Base-by-base conservation (phyloP, 2,888 invertebrate species). In the Dryadula phaetusa region DNA sequence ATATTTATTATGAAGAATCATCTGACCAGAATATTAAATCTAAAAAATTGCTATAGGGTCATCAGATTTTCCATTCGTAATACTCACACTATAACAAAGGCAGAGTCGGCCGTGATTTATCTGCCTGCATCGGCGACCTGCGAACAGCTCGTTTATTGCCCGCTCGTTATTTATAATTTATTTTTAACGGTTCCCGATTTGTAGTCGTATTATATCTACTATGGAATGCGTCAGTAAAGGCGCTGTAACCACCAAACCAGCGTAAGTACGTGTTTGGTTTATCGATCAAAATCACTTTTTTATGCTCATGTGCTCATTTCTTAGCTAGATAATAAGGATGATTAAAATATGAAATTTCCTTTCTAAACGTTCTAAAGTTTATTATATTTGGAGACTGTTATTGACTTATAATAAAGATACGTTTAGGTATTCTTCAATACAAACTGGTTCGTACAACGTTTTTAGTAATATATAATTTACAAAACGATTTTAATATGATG, bases 101-200 rank as follows among this genome's bases (percentile, higher is more conserved):
- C 76, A 79, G 79, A 80, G 76, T 77, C 74, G 76, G 77, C 74
- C 79, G 90, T 90, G 91, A 92, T 92, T 90, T 92, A 92, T 92
- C 91, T 85, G 85, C 80, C 82, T 79, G 87, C 88, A 91, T 90
- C 91, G 87, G 80, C 83, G 83, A 90, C 90, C 89, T 85, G 92
- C 89, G 87, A 92, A 92, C 90, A 87, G 86, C 85, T 83, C 87
- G 90, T 86, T 90, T 90, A 90, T 89, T 87, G 88, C 85, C 83
- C 81, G 86, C 87, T 92, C 90, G 91, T 92, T 92, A 92, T 90
- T 91, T 92, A 90, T 92, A 91, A 92, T 92, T 91, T 92, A 91
- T 90, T 92, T 92, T 92, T 92, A 91, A 91, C 89, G 87, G 90
- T 86, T 85, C 82, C 85, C 83, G 86, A 90, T 91, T 90, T 87